Base-by-base conservation (phyloP, 2,113 vertebrate genomes). In the Sinosuthora webbiana region DNA sequence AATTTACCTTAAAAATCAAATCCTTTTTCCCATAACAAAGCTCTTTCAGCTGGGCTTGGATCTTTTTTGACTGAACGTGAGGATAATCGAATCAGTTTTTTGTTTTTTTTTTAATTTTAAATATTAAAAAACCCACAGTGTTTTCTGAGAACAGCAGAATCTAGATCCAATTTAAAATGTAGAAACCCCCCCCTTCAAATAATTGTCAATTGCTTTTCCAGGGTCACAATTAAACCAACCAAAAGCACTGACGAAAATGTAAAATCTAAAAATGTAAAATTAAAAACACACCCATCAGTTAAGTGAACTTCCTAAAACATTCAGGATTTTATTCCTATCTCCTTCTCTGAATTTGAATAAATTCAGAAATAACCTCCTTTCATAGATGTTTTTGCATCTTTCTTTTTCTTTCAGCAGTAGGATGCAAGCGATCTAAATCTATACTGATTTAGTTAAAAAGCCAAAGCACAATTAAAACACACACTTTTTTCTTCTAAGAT, bases 1-100 rank as follows among this genome's bases (percentile, higher is more conserved):
- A 90, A 94, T 98, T 99, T 97, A 99, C 99, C 99, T 99, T 99
- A 98, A 99, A 99, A 98, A 45, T 20, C 44, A 99, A 99, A 98
- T 99, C 99, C 94, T 99, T 99, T 97, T 99, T 99, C 81, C 99
- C 99, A 82, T 99, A 99, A 85, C 99, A 98, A 91, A 99, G 98
- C 96, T 99, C 99, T 97, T 99, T 99, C 98, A 99, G 98, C 97
- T 99, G 99, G 90, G 99, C 98, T 98, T 99, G 99, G 93, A 99
- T 99, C 98, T 99, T 99, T 98, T 99, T 99, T 89, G 99, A 99
- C 99, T 99, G 98, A 83, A 98, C 98, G 88, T 81, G 44, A 98
- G 97, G 97, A 98, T 96, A 98, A 98, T 90, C 75, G 96, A 80
- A 98, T 98, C 97, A 97, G 86, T 87, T 41, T 41, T 41, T 14